Evolutionary conservation across 2,113 vertebrate genomes (phyloP).

Genomic region (Calyptomena viridis): DNA sequence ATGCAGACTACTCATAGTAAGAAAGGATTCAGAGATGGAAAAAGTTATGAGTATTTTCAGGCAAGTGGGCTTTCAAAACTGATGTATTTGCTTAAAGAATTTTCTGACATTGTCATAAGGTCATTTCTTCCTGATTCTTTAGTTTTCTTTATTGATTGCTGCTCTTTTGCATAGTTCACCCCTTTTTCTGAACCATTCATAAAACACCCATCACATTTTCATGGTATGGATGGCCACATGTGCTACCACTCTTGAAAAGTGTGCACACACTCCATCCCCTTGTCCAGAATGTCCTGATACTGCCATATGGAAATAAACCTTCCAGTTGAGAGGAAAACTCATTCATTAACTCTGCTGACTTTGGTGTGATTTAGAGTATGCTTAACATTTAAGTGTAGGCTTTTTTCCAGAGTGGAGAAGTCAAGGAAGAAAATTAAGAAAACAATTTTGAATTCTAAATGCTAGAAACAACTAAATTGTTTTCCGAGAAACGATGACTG

Average conservation of each 20-base stretch:
- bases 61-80: not conserved
- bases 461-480: not conserved
- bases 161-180: not conserved
- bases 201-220: not conserved
- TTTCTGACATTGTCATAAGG: not conserved
- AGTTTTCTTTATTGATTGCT: not conserved
- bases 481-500: not conserved
- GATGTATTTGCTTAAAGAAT: not conserved
- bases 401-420: not conserved
- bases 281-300: not conserved
- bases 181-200: not conserved
- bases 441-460: not conserved
- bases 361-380: not conserved
- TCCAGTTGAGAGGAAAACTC: not conserved
- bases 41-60: not conserved
- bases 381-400: not conserved
- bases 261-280: not conserved
- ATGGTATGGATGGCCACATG: not conserved
- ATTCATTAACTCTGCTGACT: not conserved
- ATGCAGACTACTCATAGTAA: not conserved
- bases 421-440: not conserved
- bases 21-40: not conserved
- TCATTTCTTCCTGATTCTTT: not conserved
- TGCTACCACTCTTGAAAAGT: not conserved
- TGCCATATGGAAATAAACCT: not conserved